phyloP scores from a whole-genome alignment of 2,113 vertebrate genomes.

The Petrocephalus microphthalmus region DNA sequence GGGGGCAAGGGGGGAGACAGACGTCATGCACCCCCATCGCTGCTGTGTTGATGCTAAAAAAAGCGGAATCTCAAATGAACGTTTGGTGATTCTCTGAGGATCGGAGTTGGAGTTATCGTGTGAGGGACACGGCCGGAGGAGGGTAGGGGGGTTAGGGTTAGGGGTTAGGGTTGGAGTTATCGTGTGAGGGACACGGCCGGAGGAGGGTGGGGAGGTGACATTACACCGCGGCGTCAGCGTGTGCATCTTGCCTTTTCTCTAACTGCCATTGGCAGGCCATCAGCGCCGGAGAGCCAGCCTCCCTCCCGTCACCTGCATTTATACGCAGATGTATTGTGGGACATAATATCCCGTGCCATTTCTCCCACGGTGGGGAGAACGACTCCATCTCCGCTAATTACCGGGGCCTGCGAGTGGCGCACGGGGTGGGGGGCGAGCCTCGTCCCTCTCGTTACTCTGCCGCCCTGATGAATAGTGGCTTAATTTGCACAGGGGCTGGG shows the following conservation, averaged over 20 bases:
- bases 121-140: background rate
- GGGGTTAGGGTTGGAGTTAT: slow-evolving; percentile 12
- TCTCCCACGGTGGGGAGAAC: background rate
- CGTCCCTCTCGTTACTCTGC: background rate
- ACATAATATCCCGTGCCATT: slow-evolving; percentile 3
- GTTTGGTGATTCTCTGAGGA: slow-evolving; percentile 61
- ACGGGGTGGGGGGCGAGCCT: background rate
- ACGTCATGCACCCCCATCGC: slow-evolving; percentile 49
- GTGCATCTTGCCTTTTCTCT: background rate
- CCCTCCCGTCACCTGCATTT: slow-evolving; percentile 6
- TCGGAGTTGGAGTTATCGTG: slow-evolving; percentile 26
- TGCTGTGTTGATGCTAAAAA: slow-evolving; percentile 34
- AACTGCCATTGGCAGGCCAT: background rate
- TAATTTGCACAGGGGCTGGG: background rate
- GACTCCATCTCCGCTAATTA: slow-evolving; percentile 16
- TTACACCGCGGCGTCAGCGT: no score
- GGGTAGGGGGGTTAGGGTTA: no score
- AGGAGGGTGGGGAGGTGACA: background rate
- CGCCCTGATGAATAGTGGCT: background rate
- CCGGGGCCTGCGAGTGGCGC: background rate
- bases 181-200: background rate
- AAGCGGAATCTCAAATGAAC: slow-evolving; percentile 52
- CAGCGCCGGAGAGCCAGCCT: background rate
- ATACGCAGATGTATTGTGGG: background rate
- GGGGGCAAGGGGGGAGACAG: slow-evolving; percentile 19